phyloP scores from a whole-genome alignment of 2,113 vertebrate genomes.

The Triplophysa tibetana region DNA sequence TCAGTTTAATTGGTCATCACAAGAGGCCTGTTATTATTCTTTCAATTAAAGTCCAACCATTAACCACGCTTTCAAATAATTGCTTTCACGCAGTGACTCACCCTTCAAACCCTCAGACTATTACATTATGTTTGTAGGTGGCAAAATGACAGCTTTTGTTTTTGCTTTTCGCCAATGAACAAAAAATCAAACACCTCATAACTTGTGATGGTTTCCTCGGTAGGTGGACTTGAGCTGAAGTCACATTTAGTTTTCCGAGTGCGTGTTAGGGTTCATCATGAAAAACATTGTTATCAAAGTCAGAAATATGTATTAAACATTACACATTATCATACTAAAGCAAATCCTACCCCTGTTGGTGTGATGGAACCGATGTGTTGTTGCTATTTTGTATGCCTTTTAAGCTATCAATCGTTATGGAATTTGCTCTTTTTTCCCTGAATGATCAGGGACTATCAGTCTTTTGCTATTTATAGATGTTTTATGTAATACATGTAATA shows the following conservation, averaged over 20 bases:
- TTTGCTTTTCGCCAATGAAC: neutral
- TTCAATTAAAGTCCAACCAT: conserved; percentile 17
- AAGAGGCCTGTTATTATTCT: conserved; percentile 29
- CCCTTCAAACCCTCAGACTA: conserved; percentile 12
- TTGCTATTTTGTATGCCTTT: too few species aligned
- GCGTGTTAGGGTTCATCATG: neutral
- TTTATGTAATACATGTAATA: too few species aligned
- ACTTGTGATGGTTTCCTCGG: conserved; percentile 6
- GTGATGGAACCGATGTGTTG: too few species aligned
- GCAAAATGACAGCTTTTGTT: conserved; percentile 30
- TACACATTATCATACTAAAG: neutral
- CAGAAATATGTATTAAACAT: neutral
- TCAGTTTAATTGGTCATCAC: neutral
- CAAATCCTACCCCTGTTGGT: too few species aligned
- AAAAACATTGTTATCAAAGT: conserved; percentile 18
- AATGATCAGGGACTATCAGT: too few species aligned
- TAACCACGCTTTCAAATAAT: conserved; percentile 7
- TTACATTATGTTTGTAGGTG: conserved; percentile 9
- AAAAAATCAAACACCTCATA: neutral
- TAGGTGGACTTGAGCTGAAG: conserved; percentile 14
- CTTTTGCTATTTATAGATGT: too few species aligned
- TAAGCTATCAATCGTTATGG: too few species aligned
- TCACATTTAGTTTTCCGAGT: conserved; percentile 7
- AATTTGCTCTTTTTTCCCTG: too few species aligned
- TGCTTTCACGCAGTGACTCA: conserved; percentile 23